phyloP scores from a whole-genome alignment of 2,888 invertebrate species.

The Xylota sylvarum region DNA sequence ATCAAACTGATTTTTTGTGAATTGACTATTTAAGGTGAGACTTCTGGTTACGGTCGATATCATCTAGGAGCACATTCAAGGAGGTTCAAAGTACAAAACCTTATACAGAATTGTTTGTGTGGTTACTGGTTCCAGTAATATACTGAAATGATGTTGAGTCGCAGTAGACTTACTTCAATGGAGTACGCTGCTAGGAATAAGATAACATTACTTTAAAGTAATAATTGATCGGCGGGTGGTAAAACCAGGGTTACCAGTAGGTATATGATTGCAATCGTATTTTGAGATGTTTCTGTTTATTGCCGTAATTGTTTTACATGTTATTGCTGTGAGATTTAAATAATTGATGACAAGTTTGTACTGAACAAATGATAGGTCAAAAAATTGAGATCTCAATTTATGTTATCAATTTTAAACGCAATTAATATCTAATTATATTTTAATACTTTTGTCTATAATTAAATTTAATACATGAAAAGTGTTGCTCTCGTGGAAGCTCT shows the following conservation, averaged over 20 bases:
- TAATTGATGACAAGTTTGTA: too few relatives aligned
- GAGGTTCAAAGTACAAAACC: conserved; percentile 1
- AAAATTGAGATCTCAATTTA: too few relatives aligned
- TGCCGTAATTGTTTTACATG: too few relatives aligned
- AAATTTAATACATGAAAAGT: too few relatives aligned
- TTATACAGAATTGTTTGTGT: conserved; percentile 9
- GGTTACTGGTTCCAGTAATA: not conserved
- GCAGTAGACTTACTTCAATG: not conserved
- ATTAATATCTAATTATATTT: too few relatives aligned
- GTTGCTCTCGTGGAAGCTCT: too few relatives aligned
- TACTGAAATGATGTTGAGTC: not conserved
- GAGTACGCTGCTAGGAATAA: not conserved
- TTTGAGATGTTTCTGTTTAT: too few relatives aligned
- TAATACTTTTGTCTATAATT: too few relatives aligned
- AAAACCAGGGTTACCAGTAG: not conserved
- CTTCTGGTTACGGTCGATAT: conserved; percentile 25
- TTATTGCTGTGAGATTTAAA: too few relatives aligned
- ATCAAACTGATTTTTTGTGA: conserved; percentile 47
- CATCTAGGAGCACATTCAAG: not conserved
- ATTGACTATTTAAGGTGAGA: conserved; percentile 2
- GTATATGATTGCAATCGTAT: too few relatives aligned
- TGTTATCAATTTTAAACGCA: too few relatives aligned
- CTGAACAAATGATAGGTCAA: too few relatives aligned
- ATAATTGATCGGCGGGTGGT: not conserved
- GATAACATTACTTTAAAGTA: not conserved